Base-by-base conservation (phyloP, 1,140 invertebrate genomes). In the Drosophila novamexicana region DNA sequence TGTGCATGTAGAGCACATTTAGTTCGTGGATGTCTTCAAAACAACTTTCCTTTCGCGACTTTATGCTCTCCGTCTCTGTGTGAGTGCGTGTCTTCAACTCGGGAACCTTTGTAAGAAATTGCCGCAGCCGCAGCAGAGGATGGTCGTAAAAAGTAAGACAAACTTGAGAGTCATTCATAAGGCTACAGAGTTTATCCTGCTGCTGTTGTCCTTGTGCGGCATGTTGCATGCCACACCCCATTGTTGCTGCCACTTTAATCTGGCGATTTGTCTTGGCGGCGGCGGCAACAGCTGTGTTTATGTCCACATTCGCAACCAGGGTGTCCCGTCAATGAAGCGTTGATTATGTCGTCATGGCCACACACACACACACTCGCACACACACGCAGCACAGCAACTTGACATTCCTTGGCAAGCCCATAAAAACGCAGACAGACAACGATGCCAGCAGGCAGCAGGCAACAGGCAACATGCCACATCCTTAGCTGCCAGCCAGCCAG, bases 261-360 rank as follows among this genome's bases (percentile, higher is more conserved):
- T 66, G 36, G 9, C 72, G 80, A 83, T 79, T 76, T 80, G 74
- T 78, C 71, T 71, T 66, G 66, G 37, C 62, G 66, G 62, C 65
- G 64, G 40, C 70, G 52, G 66, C 77, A 63, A 61, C 75, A 68
- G 59, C 61, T 70, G 61, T 77, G 53, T 75, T 77, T 70, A 75
- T 75, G 75, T 77, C 75, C 71, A 59, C 70, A 66, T 49, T 58
- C 54, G 64, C 37, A 39, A 12, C 53, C 16, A 7, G 18, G 34
- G 29, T 36, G 44, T 34, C 37, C 53, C 56, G 70, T 79, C 81
- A 84, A 84, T 84, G 81, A 74, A 80, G 81, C 81, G 81, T 83
- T 89, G 79, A 88, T 86, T 83, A 88, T 88, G 84, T 88, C 74
- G 80, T 83, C 76, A 80, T 71, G 73, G 62, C 64, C 69, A 68